Conservation (phyloP, 2,888 invertebrate species). For the Hybos culiciformis region DNA sequence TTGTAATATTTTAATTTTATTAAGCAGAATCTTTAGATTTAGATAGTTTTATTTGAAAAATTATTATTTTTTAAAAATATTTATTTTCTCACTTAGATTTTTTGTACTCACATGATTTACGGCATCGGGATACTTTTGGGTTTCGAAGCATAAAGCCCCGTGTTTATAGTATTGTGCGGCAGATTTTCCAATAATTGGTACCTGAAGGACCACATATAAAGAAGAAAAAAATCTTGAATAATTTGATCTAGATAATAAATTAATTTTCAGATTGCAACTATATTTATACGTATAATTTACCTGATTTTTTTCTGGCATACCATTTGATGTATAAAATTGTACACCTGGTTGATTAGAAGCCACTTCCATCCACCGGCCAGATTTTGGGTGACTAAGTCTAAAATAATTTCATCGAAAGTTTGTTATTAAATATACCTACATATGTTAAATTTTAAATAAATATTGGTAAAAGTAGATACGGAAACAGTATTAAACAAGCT, state of each 20-base stretch:
- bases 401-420: conserved; percentile 5
- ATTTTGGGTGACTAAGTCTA: conserved; percentile 49
- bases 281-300: conserved; percentile 9
- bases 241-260: neutral
- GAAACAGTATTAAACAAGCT: no score
- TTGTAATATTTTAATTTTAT: no score
- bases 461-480: no score
- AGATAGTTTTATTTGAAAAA: no score
- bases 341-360: conserved; percentile 80
- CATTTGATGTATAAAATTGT: conserved; percentile 78
- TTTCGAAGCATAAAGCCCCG: conserved; percentile 76
- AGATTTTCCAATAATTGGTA: conserved; percentile 51
- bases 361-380: conserved; percentile 64
- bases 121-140: conserved; percentile 87
- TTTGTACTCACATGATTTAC: conserved; percentile 56
- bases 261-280: neutral
- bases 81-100: neutral
- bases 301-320: conserved; percentile 43
- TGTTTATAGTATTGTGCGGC: conserved; percentile 57
- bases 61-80: neutral
- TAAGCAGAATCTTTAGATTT: no score
- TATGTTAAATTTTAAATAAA: no score
- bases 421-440: no score
- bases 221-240: neutral
- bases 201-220: conserved; percentile 11